Conservation (phyloP, 2,888 invertebrate genomes). For the Macaria liturata region DNA sequence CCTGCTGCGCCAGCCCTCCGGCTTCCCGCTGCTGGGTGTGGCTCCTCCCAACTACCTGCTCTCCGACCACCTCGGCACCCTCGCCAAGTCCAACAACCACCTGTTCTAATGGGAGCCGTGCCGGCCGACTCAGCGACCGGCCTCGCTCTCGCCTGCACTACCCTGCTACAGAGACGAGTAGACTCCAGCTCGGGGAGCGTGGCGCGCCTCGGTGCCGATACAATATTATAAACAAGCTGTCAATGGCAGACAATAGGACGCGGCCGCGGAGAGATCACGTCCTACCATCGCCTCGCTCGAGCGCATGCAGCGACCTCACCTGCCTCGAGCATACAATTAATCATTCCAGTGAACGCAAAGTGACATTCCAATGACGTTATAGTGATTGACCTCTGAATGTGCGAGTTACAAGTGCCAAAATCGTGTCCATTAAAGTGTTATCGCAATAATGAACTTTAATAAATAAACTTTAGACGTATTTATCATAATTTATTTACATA, state of each 20-base stretch:
- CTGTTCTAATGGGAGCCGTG: constrained; percentile 82
- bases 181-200: no score
- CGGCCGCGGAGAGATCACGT: constrained; percentile 12
- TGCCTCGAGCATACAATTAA: constrained; percentile 9
- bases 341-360: constrained; percentile 37
- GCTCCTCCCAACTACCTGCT: constrained; percentile 84
- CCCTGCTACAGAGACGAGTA: constrained; percentile 2
- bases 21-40: constrained; percentile 83
- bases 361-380: constrained; percentile 41
- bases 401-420: constrained; percentile 65
- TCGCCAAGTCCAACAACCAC: constrained; percentile 85
- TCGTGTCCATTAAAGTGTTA: constrained; percentile 71
- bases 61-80: constrained; percentile 84
- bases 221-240: not conserved
- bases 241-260: constrained; percentile 6
- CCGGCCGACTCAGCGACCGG: constrained; percentile 40
- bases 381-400: constrained; percentile 38
- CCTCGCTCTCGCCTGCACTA: constrained; percentile 25
- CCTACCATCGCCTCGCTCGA: constrained; percentile 18
- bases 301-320: not conserved
- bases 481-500: constrained; percentile 42
- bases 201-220: not conserved
- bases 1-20: constrained; percentile 84
- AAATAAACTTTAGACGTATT: constrained; percentile 55
- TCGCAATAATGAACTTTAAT: constrained; percentile 56